A percentile compares a stretch with the other conserved stretches of the same genome.
Conservation (phyloP, 2,888 invertebrate genomes). For the Lasius platythorax region DNA sequence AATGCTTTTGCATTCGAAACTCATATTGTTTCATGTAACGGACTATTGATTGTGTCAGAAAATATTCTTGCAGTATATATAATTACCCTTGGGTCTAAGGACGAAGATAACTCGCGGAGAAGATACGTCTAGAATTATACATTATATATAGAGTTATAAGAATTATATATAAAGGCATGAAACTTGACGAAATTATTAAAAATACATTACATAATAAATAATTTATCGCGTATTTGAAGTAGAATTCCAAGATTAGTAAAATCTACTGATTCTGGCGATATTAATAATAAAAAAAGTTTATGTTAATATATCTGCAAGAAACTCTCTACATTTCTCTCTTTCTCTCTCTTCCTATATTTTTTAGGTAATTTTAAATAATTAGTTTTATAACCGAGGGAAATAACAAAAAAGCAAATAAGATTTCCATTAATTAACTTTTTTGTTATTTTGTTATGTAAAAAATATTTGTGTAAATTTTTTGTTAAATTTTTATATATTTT, state of each 20-base stretch:
- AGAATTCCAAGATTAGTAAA: not conserved
- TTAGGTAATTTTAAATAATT: not conserved
- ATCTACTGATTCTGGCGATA: not conserved
- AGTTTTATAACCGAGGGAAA: not conserved
- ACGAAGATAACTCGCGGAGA: not conserved
- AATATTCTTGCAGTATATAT: not conserved
- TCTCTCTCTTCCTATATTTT: not conserved
- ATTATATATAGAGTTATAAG: too few species aligned
- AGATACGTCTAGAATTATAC: not conserved
- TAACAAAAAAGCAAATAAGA: not conserved
- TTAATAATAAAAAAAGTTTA: not conserved
- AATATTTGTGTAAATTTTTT: not conserved
- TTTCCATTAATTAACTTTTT: not conserved
- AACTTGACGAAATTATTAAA: not conserved
- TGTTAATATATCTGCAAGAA: not conserved
- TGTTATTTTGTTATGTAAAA: not conserved
- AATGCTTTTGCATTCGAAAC: not conserved
- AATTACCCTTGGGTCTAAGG: not conserved
- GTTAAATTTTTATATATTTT: not conserved
- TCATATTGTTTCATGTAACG: constrained; percentile 22
- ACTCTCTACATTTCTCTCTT: not conserved
- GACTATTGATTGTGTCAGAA: constrained; percentile 55
- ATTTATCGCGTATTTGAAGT: not conserved
- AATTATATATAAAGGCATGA: not conserved
- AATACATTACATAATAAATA: not conserved